A percentile compares a stretch with the other conserved stretches of the same genome.
These are phyloP conservation scores for Cacatua alba DNA, from an alignment of 2,113 vertebrate species.

Conservation along the genomic window DNA sequence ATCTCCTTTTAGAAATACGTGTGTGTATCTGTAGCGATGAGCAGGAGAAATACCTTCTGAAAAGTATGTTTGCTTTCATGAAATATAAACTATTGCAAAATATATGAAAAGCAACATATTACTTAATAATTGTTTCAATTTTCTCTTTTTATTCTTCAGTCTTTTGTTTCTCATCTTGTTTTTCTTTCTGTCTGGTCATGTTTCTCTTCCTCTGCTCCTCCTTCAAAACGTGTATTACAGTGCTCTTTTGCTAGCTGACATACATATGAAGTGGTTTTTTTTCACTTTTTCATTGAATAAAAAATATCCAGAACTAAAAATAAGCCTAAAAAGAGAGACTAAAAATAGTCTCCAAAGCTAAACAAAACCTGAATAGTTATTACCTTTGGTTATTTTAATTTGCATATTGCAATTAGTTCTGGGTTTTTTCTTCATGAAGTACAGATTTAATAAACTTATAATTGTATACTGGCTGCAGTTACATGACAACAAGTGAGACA, in stretches of 20 bases:
- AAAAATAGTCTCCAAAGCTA: not conserved
- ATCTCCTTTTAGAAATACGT: not conserved
- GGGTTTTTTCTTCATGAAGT: not conserved
- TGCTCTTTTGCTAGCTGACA: not conserved
- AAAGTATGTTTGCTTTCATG: not conserved
- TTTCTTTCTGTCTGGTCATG: not conserved
- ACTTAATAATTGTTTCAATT: not conserved
- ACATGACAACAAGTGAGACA: not conserved
- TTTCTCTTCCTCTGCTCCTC: not conserved
- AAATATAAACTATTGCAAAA: not conserved
- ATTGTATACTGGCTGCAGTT: not conserved
- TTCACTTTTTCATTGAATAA: not conserved
- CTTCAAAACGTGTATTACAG: not conserved
- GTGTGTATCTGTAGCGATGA: not conserved
- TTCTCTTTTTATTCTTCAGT: not conserved
- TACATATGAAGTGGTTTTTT: not conserved
- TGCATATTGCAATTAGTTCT: not conserved
- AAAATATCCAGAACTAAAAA: not conserved
- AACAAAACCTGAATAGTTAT: not conserved
- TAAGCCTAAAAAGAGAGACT: not conserved
- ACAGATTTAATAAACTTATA: constrained; percentile 3
- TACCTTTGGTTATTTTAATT: not conserved
- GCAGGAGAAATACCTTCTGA: not conserved
- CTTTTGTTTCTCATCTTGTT: not conserved
- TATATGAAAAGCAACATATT: not conserved